These are phyloP conservation scores for Tolypeutes matacus DNA, from an alignment of 2,797 vertebrate species.

Conservation along the genomic window DNA sequence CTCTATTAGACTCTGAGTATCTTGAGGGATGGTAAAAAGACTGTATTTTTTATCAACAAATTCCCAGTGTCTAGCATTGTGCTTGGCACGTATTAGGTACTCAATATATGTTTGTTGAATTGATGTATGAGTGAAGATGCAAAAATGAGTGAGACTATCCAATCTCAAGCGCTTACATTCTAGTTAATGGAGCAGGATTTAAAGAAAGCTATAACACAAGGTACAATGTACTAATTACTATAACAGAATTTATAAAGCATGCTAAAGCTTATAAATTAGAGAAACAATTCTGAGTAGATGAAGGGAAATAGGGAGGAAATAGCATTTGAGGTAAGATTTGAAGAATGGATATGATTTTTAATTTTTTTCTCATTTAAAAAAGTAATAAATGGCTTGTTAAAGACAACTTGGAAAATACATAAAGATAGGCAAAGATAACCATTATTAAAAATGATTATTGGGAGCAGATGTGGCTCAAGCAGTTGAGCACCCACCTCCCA, in stretches of 20 bases:
- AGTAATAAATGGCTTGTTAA: constrained; percentile 3
- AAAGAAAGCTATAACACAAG: background rate
- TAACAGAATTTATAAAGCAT: background rate
- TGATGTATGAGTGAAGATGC: background rate
- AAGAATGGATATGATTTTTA: constrained; percentile 13
- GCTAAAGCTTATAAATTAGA: constrained; percentile 9
- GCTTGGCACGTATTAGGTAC: background rate
- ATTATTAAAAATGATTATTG: background rate
- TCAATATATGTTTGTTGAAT: constrained; percentile 30
- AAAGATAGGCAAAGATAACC: background rate
- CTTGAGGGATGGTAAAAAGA: background rate
- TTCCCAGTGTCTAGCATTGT: background rate
- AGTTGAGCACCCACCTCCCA: no score
- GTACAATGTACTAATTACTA: background rate
- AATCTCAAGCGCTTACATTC: background rate
- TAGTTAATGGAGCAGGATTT: background rate
- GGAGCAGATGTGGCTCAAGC: no score
- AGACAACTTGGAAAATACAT: background rate
- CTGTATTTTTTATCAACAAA: constrained; percentile 4
- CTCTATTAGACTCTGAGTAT: background rate
- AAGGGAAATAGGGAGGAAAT: background rate
- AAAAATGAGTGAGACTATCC: background rate
- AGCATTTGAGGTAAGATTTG: background rate
- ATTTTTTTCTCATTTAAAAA: background rate
- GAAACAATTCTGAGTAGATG: background rate